These are phyloP conservation scores for Sarcophaga peregrina DNA, from an alignment of 1,140 invertebrate species.

Conservation along the genomic window DNA sequence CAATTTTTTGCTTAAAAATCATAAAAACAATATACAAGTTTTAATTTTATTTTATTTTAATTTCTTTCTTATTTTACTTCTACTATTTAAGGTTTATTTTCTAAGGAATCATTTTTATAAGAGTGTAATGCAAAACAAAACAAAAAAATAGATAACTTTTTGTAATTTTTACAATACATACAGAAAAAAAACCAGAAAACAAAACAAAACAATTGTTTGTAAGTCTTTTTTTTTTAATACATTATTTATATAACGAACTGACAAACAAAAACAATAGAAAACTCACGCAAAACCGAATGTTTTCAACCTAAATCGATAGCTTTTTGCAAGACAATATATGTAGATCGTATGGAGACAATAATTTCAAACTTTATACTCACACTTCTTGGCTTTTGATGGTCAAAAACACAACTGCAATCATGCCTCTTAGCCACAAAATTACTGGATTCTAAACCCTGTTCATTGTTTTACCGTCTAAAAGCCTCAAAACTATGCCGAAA, in stretches of 20 bases:
- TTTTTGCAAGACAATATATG: too few species aligned
- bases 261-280: too few species aligned
- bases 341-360: too few species aligned
- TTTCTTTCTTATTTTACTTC: neutral
- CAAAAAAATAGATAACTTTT: neutral
- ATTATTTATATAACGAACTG: neutral
- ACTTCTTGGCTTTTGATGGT: too few species aligned
- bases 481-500: too few species aligned
- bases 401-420: too few species aligned
- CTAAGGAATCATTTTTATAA: constrained; percentile 1
- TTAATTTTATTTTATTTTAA: neutral
- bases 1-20: neutral
- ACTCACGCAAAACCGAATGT: too few species aligned
- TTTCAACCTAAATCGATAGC: too few species aligned
- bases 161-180: constrained; percentile 17
- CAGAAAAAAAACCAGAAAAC: neutral
- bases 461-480: too few species aligned
- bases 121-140: neutral
- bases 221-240: neutral
- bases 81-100: neutral
- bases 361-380: too few species aligned
- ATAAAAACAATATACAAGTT: neutral
- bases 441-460: too few species aligned
- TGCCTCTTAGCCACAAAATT: too few species aligned
- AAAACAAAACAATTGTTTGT: neutral